Base-by-base conservation (phyloP, 2,888 invertebrate species). In the Notodonta dromedarius region DNA sequence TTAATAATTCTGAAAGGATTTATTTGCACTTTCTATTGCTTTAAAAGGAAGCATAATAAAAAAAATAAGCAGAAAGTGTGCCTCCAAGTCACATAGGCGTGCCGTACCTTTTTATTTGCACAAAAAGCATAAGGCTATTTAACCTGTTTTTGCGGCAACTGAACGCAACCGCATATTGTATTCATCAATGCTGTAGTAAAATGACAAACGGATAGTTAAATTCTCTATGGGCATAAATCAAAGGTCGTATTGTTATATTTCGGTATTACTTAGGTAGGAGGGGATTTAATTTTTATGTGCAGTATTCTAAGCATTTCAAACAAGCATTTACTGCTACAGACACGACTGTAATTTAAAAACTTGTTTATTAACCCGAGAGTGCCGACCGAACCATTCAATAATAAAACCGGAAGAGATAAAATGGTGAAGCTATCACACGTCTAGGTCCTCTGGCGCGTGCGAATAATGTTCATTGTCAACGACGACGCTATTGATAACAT, bases 131-230 rank as follows among this genome's bases (percentile, higher is more conserved):
- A 77, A 80, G 71, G 74, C 73, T 78, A 79, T 80, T 79, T 79
- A 81, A 83, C 79, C 79, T 78, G 82, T 87, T 88, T 85, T 83
- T 85, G 82, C 76, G 67, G 71, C 73, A 71, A 69, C 70, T 73
- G 78, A 71, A 74, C 74, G 74, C 76, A 69, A 71, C 70, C 73
- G 79, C 83, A 84, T 82, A 81, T 82, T 80, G 78, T 83, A 74
- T 79, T 83, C 80, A 84, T 80, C 84, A 82, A 82, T 83, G 75
- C 77, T 63, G 76, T 73, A 80, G 82, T 84, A 82, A 87, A 85
- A 84, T 85, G 78, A 82, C 80, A 80, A 79, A 77, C 74, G 74
- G 76, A 81, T 86, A 82, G 84, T 88, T 84, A 85, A 82, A 78
- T 78, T 79, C 70, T 80, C 81, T 81, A 80, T 80, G 73, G 74